Evolutionary conservation across 1,140 invertebrate genomes (phyloP).

Genomic region (Drosophila sucinea): DNA sequence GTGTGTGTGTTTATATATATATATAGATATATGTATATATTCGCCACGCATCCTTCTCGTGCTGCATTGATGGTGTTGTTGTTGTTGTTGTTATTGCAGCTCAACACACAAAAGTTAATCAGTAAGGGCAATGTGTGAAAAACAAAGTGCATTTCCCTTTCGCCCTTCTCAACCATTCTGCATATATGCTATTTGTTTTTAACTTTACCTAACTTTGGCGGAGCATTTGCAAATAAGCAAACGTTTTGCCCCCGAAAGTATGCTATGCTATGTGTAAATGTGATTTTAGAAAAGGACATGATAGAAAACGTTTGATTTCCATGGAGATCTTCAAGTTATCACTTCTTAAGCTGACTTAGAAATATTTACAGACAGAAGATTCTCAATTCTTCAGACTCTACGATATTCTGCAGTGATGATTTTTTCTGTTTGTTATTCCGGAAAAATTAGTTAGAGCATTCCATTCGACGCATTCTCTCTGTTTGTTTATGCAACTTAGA

Average conservation of each 20-base stretch:
- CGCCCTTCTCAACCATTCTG: neutral
- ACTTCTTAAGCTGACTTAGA: too few species aligned
- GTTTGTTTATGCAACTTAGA: neutral
- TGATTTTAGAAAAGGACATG: too few species aligned
- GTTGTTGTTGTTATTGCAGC: conserved; percentile 66
- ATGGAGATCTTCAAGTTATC: too few species aligned
- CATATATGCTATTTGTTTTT: conserved; percentile 7
- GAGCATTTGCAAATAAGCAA: neutral
- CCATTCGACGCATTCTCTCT: neutral
- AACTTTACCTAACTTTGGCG: neutral
- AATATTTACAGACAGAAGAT: too few species aligned
- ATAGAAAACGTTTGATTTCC: too few species aligned
- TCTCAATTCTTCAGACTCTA: too few species aligned
- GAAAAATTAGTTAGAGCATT: neutral
- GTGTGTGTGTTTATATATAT: conserved; percentile 15
- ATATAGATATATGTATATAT: conserved; percentile 45
- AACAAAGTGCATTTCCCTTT: conserved; percentile 76
- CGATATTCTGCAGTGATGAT: too few species aligned
- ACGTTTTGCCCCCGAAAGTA: neutral
- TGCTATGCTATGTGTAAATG: neutral
- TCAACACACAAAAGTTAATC: conserved; percentile 79
- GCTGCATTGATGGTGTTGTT: conserved; percentile 25
- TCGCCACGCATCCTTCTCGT: conserved; percentile 50
- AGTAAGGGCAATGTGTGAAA: conserved; percentile 80
- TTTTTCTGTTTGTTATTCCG: too few species aligned